Conservation (phyloP, 2,113 vertebrate species). For the Aptenodytes forsteri region DNA sequence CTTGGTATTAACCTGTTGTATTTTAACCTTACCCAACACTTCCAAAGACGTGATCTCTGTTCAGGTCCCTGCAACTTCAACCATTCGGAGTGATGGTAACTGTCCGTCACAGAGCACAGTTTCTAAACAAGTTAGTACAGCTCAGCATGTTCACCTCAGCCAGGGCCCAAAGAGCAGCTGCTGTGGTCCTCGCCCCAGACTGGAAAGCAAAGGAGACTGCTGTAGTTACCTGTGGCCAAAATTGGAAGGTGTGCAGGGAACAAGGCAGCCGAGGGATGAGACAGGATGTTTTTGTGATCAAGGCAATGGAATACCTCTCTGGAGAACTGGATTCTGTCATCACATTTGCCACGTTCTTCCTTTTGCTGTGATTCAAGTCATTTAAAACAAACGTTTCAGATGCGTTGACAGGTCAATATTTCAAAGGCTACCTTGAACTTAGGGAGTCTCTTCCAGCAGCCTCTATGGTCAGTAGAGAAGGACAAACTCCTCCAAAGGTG, state of each 20-base stretch:
- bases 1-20: not conserved
- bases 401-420: not conserved
- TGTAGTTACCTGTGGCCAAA: not conserved
- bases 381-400: not conserved
- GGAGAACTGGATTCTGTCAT: not conserved
- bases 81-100: too few species aligned
- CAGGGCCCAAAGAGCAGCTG: not conserved
- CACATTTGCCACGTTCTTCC: not conserved
- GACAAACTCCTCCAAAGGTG: not conserved
- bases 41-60: not conserved
- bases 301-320: not conserved
- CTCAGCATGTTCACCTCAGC: not conserved
- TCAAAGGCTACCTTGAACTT: not conserved
- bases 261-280: not conserved
- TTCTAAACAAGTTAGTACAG: not conserved
- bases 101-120: not conserved
- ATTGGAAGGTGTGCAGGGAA: not conserved
- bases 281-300: not conserved
- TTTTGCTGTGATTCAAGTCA: not conserved
- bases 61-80: not conserved
- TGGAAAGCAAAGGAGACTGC: not conserved
- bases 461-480: not conserved
- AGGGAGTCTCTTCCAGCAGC: not conserved
- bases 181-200: not conserved
- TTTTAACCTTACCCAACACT: not conserved